Percentiles rank a stretch among this genome's conserved stretches.
Conservation (phyloP, 2,888 invertebrate species). For the Ormyrus labotus region DNA sequence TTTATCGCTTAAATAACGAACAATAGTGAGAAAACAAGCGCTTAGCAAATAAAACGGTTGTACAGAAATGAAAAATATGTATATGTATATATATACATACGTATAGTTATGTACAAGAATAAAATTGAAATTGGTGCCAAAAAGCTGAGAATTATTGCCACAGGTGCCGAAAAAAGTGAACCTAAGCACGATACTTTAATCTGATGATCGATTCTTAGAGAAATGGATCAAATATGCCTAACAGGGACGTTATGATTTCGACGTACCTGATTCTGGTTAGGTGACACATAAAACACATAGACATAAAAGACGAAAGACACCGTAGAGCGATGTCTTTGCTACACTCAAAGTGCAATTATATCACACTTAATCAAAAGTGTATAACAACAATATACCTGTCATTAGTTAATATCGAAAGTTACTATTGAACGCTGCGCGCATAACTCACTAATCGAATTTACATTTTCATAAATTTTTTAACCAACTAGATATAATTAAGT, state of each 20-base stretch:
- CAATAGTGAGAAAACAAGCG: slow-evolving; percentile 45
- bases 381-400: slow-evolving; percentile 34
- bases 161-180: slow-evolving; percentile 29
- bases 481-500: background rate
- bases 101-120: slow-evolving; percentile 28
- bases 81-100: slow-evolving; percentile 8
- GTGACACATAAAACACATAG: slow-evolving; percentile 66
- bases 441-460: background rate
- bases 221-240: slow-evolving; percentile 25
- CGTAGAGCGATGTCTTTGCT: slow-evolving; percentile 58
- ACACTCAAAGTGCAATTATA: slow-evolving; percentile 56
- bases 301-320: slow-evolving; percentile 60
- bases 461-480: too few relatives aligned
- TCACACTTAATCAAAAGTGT: slow-evolving; percentile 46
- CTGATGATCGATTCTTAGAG: slow-evolving; percentile 13
- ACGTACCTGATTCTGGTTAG: slow-evolving; percentile 71
- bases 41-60: slow-evolving; percentile 26
- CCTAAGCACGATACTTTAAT: slow-evolving; percentile 37
- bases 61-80: background rate
- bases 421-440: background rate
- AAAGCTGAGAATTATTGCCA: slow-evolving; percentile 14
- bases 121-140: slow-evolving; percentile 15
- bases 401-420: slow-evolving; percentile 24
- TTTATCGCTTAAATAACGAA: background rate
- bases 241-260: slow-evolving; percentile 57